Evolutionary conservation across 2,113 vertebrate species (phyloP).

Genomic region (Burhinus bistriatus): DNA sequence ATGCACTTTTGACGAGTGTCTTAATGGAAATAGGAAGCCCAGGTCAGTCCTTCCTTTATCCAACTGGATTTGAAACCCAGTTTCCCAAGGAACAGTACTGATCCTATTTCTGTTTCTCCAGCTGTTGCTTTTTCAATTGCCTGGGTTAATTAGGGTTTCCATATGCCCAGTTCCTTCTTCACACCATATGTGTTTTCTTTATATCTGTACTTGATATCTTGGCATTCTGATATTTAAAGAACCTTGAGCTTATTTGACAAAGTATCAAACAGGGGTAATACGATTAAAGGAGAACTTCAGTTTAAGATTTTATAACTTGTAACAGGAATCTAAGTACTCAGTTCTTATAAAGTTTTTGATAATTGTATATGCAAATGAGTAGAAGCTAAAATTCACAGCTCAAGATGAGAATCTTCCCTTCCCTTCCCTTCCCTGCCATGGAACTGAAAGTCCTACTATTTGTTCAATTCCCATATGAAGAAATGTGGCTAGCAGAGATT

Average conservation of each 20-base stretch:
- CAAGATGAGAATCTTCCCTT: background rate
- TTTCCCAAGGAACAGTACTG: background rate
- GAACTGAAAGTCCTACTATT: background rate
- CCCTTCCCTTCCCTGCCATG: background rate
- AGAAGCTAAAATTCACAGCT: background rate
- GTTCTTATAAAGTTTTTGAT: background rate
- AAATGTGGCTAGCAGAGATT: background rate
- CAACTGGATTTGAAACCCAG: background rate
- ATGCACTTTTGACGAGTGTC: background rate
- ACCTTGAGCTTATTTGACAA: background rate
- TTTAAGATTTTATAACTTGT: background rate
- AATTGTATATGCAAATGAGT: background rate
- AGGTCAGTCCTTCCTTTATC: background rate
- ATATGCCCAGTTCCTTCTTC: slow-evolving; percentile 30
- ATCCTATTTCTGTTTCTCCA: slow-evolving; percentile 31
- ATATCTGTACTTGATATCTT: slow-evolving; percentile 19
- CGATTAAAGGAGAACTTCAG: background rate
- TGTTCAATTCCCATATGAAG: background rate
- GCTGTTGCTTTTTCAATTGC: slow-evolving; percentile 36
- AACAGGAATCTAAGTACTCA: background rate
- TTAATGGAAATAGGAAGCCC: background rate
- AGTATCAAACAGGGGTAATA: background rate
- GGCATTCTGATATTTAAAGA: slow-evolving; percentile 26
- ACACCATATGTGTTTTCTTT: slow-evolving; percentile 15
- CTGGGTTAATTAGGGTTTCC: slow-evolving; percentile 34